Evolutionary conservation across 2,797 vertebrate species (phyloP).

Genomic region (Peromyscus eremicus): DNA sequence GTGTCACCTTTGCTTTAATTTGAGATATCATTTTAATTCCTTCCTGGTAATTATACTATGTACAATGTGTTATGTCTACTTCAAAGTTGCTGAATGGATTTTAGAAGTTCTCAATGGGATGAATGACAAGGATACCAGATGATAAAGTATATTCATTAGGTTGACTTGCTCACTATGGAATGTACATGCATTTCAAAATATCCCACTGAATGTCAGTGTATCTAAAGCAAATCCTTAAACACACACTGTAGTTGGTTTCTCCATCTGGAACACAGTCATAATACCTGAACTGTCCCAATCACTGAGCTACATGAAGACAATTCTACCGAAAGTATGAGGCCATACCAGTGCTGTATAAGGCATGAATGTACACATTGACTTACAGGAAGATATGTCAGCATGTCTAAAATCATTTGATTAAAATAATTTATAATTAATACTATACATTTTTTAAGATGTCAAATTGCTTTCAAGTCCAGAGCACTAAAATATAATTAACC

Average conservation of each 20-base stretch:
- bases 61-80: background rate
- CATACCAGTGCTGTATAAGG: background rate
- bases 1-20: background rate
- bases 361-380: background rate
- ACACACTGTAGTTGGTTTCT: background rate
- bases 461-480: constrained; percentile 76
- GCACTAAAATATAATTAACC: constrained; percentile 78
- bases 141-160: background rate
- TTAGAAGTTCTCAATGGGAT: background rate
- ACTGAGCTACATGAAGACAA: background rate
- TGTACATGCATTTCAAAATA: background rate
- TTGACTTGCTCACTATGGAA: background rate
- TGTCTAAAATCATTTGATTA: constrained; percentile 69
- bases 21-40: background rate
- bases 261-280: background rate
- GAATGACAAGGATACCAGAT: background rate
- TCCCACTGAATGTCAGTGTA: background rate
- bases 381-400: background rate
- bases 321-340: background rate
- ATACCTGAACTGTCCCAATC: background rate
- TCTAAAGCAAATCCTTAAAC: background rate
- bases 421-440: constrained; percentile 70
- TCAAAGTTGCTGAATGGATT: background rate
- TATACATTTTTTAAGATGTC: constrained; percentile 70
- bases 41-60: background rate